These are phyloP conservation scores for Erythrolamprus reginae DNA, from an alignment of 2,113 vertebrate genomes.

Conservation along the genomic window DNA sequence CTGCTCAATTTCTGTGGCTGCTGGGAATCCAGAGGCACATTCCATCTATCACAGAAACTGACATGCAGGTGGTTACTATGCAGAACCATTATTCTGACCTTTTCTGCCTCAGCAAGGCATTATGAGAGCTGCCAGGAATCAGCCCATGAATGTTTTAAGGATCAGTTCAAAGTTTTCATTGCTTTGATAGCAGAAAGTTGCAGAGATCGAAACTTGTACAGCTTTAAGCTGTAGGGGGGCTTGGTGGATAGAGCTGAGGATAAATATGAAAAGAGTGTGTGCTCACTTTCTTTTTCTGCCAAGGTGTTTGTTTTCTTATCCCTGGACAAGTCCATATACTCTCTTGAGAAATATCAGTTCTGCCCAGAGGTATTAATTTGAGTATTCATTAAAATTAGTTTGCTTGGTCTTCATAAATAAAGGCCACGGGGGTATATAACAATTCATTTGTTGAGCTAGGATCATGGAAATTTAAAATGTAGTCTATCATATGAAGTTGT, in stretches of 20 bases:
- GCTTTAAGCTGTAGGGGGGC: neutral
- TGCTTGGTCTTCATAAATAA: neutral
- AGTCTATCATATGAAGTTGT: neutral
- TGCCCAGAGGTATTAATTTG: neutral
- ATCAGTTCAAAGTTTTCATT: neutral
- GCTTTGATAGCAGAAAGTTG: neutral
- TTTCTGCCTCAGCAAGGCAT: slow-evolving; percentile 21
- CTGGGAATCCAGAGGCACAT: neutral
- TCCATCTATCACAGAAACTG: slow-evolving; percentile 1
- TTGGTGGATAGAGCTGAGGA: neutral
- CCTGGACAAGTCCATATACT: neutral
- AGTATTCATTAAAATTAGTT: neutral
- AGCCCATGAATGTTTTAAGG: neutral
- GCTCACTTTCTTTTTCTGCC: neutral
- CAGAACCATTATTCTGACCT: neutral
- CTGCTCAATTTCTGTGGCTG: neutral
- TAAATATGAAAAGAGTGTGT: neutral
- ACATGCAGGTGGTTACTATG: neutral
- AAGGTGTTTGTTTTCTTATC: neutral
- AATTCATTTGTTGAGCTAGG: neutral
- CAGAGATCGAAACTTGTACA: neutral
- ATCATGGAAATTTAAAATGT: neutral
- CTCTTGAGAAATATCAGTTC: neutral
- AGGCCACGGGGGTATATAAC: neutral
- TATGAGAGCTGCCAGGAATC: slow-evolving; percentile 30